Conservation (phyloP, 2,888 invertebrate species). For the Heterodera filipjevi region DNA sequence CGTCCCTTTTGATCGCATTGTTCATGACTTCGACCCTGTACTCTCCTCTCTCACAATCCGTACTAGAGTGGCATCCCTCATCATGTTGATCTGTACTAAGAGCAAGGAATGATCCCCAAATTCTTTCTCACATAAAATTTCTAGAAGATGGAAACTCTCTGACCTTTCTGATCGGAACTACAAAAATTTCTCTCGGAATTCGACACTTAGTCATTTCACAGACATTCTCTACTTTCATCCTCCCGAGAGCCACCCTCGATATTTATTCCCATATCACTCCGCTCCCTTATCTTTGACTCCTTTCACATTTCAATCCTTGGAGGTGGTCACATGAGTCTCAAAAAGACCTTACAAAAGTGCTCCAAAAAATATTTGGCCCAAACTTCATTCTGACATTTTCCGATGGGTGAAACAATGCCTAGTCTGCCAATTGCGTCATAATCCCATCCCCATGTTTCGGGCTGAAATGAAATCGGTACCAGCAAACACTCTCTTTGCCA, state of each 20-base stretch:
- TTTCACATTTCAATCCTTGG: conserved; percentile 37
- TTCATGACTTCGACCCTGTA: neutral
- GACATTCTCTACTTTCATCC: conserved; percentile 17
- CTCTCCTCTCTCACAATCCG: neutral
- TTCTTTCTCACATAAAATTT: neutral
- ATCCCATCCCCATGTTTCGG: conserved; percentile 8
- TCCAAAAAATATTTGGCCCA: conserved; percentile 37
- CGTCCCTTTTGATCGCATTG: neutral
- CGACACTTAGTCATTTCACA: conserved; percentile 4
- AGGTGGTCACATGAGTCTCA: conserved; percentile 42
- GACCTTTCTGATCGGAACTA: neutral
- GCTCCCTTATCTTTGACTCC: conserved; percentile 25
- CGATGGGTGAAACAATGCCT: conserved; percentile 27
- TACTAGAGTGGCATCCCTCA: conserved; percentile 4
- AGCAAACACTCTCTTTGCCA: conserved; percentile 20
- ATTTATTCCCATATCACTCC: conserved; percentile 1
- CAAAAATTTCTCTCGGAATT: neutral
- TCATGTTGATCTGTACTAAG: neutral
- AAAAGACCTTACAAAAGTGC: conserved; percentile 38
- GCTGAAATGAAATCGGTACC: conserved; percentile 17
- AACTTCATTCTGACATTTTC: conserved; percentile 31
- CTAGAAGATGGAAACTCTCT: neutral
- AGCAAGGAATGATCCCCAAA: conserved; percentile 13
- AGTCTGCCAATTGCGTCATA: conserved; percentile 35
- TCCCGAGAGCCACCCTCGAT: neutral